Evolutionary conservation across 2,888 invertebrate genomes (phyloP).

Genomic region (Notocelia uddmanniana): DNA sequence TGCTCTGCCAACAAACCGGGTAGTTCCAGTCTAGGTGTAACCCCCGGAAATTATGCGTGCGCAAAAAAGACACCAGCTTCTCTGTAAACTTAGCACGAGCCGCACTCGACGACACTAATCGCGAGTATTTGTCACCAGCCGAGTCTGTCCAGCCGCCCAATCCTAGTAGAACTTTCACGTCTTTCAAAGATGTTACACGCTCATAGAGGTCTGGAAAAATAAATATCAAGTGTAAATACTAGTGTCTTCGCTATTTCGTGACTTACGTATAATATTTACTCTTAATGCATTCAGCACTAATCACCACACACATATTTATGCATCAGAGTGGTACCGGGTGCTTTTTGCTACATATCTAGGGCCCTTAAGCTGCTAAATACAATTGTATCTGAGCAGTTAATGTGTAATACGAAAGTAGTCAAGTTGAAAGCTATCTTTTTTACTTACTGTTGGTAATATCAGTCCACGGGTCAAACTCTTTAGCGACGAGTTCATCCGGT

Average conservation of each 20-base stretch:
- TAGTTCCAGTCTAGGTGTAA: conserved; percentile 98
- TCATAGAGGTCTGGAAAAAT: conserved; percentile 90
- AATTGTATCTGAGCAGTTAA: too few species aligned
- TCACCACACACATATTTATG: too few species aligned
- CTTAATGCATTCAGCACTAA: too few species aligned
- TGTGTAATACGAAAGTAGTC: neutral
- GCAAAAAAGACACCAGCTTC: conserved; percentile 89
- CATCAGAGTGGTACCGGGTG: too few species aligned
- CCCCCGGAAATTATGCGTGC: conserved; percentile 92
- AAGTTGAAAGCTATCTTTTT: neutral
- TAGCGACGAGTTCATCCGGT: conserved; percentile 90
- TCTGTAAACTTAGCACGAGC: conserved; percentile 90
- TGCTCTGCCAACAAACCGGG: conserved; percentile 96
- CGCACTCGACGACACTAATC: conserved; percentile 89
- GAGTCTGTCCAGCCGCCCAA: conserved; percentile 99
- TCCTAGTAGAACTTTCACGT: conserved; percentile 90
- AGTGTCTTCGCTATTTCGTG: neutral
- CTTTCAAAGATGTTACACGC: conserved; percentile 89
- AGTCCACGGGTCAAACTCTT: conserved; percentile 95
- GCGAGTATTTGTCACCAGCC: conserved; percentile 94
- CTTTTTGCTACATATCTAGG: too few species aligned
- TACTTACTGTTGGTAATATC: conserved; percentile 93
- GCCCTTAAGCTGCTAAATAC: too few species aligned
- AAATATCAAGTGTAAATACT: neutral
- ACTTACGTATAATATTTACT: too few species aligned